phyloP scores from a whole-genome alignment of 1,140 invertebrate genomes.

The Homalodisca vitripennis region DNA sequence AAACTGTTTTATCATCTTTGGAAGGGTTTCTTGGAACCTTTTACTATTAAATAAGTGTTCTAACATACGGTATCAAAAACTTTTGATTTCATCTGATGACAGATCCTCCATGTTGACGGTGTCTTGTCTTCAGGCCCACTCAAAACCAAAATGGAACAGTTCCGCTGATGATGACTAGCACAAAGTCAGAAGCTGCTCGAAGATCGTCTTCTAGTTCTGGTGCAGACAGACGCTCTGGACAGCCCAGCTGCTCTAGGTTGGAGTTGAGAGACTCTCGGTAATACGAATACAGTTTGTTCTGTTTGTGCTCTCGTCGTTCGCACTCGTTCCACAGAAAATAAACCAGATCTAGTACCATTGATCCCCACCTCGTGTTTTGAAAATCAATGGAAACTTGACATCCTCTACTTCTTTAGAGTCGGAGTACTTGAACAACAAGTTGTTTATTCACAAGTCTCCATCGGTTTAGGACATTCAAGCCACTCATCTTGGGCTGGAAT shows the following conservation, averaged over 20 bases:
- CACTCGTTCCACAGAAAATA: background rate
- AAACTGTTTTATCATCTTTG: too few species aligned
- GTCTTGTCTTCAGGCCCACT: too few species aligned
- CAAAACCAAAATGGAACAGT: too few species aligned
- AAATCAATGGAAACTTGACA: background rate
- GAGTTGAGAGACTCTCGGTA: background rate
- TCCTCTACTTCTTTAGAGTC: background rate
- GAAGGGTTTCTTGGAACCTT: too few species aligned
- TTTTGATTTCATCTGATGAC: too few species aligned
- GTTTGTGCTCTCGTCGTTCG: background rate
- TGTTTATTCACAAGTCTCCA: background rate
- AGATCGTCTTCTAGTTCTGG: background rate
- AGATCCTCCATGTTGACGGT: too few species aligned
- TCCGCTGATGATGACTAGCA: too few species aligned
- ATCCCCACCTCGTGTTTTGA: background rate
- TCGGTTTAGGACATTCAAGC: background rate
- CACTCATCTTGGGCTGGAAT: background rate
- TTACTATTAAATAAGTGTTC: too few species aligned
- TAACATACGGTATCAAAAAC: too few species aligned
- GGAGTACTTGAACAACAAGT: background rate
- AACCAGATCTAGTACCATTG: background rate
- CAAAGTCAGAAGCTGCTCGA: too few species aligned
- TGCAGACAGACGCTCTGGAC: background rate
- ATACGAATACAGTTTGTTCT: background rate
- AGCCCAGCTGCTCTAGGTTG: background rate